These are phyloP conservation scores for Trichechus manatus DNA, from an alignment of 2,113 vertebrate genomes.

Conservation along the genomic window DNA sequence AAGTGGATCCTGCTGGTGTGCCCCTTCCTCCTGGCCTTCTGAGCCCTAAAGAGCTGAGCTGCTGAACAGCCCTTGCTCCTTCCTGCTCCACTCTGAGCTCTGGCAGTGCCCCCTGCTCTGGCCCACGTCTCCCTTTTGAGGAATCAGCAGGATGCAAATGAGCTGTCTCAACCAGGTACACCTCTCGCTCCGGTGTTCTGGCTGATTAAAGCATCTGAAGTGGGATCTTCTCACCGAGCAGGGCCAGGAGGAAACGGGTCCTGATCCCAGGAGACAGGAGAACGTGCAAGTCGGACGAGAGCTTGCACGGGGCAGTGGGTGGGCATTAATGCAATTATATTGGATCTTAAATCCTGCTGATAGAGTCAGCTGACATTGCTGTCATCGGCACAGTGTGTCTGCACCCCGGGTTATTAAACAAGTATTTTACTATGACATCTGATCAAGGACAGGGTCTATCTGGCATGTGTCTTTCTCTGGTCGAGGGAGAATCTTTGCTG, in stretches of 20 bases:
- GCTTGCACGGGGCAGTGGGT: accelerated
- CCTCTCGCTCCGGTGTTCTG: accelerated
- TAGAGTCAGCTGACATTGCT: accelerated
- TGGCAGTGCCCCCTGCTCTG: too few species aligned
- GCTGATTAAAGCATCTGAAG: neutral
- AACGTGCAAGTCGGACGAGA: accelerated
- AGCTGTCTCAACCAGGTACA: neutral
- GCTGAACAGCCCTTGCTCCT: neutral
- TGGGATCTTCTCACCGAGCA: neutral
- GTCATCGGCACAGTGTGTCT: too few species aligned
- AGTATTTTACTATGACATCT: accelerated
- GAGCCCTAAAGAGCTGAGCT: accelerated
- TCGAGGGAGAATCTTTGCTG: neutral
- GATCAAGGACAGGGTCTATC: accelerated
- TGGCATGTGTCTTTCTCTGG: accelerated
- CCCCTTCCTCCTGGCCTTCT: neutral
- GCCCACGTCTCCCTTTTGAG: too few species aligned
- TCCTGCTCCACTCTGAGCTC: neutral
- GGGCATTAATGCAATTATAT: accelerated
- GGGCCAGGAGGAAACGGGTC: accelerated
- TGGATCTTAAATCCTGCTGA: accelerated
- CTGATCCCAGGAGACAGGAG: neutral
- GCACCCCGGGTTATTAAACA: too few species aligned
- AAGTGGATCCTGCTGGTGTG: accelerated
- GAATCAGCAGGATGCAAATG: too few species aligned